Base-by-base conservation (phyloP, 2,797 vertebrate genomes). In the Apogon talboti region DNA sequence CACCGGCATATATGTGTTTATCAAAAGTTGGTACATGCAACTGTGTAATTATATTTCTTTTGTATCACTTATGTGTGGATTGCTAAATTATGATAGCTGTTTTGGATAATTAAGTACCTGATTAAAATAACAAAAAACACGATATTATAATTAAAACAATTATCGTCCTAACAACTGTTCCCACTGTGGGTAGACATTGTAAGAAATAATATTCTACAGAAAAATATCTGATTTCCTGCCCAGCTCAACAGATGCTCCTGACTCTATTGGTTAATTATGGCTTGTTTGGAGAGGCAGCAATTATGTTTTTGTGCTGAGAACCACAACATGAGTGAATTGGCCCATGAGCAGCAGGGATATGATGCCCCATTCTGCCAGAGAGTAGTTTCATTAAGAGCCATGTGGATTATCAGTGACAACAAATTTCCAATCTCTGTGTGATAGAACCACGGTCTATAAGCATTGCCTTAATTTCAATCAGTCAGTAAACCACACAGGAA, bases 241-340 rank as follows among this genome's bases (percentile, higher is more conserved):
- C 59, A 78, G 76, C 72, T 85, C 79, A 71, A 82, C 83, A 87
- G 72, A 89, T 85, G 81, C 79, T 89, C 54, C 72, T 79, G 73
- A 81, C 81, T 85, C 68, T 76, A 84, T 79, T 84, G 83, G 79
- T 85, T 92, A 90, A 94, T 93, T 88, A 90, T 76, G 85, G 78
- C 83, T 87, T 83, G 74, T 85, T 90, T 86, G 78, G 82, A 89
- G 82, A 89, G 82, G 87, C 72, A 82, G 84, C 71, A 83, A 87
- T 93, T 92, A 91, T 84, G 78, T 84, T 86, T 90, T 89, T 86
- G 66, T 76, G 77, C 75, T 74, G 68, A 83, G 73, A 84, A 84
- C 83, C 81, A 83, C 77, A 84, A 87, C 74, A 83, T 52, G 81
- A 90, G 78, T 87, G 76, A 82, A 81, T 69, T 86, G 80, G 83